Percentiles rank a stretch among this genome's conserved stretches.
These are phyloP conservation scores for Torymus tubicola DNA, from an alignment of 2,888 invertebrate species.

Conservation along the genomic window DNA sequence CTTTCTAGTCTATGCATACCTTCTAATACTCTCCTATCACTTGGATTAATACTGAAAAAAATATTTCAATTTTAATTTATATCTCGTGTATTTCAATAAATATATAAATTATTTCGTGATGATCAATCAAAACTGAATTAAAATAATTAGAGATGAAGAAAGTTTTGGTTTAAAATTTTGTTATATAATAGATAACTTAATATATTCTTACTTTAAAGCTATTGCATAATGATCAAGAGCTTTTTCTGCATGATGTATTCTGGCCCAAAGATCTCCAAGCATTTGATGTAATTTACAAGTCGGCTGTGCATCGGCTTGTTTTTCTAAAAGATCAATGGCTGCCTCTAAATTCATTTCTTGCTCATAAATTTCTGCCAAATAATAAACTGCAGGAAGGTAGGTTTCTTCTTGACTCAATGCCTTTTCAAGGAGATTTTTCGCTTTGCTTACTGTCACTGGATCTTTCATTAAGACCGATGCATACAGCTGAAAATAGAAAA, in stretches of 20 bases:
- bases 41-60: slow-evolving; percentile 80
- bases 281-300: slow-evolving; percentile 82
- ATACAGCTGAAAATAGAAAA: slow-evolving; percentile 80
- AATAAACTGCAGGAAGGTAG: slow-evolving; percentile 85
- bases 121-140: no score
- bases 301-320: slow-evolving; percentile 81
- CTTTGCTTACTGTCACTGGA: slow-evolving; percentile 79
- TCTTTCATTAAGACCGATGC: slow-evolving; percentile 86
- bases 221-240: slow-evolving; percentile 83
- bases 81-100: no score
- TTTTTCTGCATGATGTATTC: slow-evolving; percentile 82
- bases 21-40: slow-evolving; percentile 81
- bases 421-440: slow-evolving; percentile 84
- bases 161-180: background rate
- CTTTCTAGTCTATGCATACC: slow-evolving; percentile 82
- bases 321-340: slow-evolving; percentile 83
- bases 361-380: slow-evolving; percentile 84
- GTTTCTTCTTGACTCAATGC: slow-evolving; percentile 84
- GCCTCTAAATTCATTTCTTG: slow-evolving; percentile 82
- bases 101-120: no score
- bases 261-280: slow-evolving; percentile 81
- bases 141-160: no score
- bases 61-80: no score
- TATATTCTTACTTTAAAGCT: slow-evolving; percentile 79
- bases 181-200: slow-evolving; percentile 14